A percentile compares a stretch with the other conserved stretches of the same genome.
Evolutionary conservation across 2,888 invertebrate species (phyloP).

Genomic region (Morpho achilles): DNA sequence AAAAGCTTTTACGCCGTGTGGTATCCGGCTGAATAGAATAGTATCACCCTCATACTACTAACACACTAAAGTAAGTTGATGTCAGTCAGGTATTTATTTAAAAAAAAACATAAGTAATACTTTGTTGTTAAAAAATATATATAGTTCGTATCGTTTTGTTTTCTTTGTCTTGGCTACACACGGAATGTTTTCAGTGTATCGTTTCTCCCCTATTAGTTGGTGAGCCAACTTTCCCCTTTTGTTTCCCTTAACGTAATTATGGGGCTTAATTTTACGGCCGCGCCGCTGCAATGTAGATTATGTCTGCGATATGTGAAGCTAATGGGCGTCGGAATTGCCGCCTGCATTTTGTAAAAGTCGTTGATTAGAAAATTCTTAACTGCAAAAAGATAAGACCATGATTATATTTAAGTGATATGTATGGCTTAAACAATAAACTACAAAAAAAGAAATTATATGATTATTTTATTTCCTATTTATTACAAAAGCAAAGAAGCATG

Average conservation of each 20-base stretch:
- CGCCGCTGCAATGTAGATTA: slow-evolving; percentile 30
- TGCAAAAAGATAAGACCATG: no score
- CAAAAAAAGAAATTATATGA: no score
- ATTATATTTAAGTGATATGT: no score
- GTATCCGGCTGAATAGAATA: no score
- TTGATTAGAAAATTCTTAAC: slow-evolving; percentile 11
- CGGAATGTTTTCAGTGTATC: slow-evolving; percentile 11
- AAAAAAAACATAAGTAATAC: no score
- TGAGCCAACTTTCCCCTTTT: slow-evolving; percentile 22
- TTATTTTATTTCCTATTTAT: no score
- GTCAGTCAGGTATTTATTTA: no score
- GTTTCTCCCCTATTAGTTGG: slow-evolving; percentile 21
- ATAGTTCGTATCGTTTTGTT: neutral
- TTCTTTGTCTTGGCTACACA: slow-evolving; percentile 7
- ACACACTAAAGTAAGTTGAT: no score
- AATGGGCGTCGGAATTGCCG: slow-evolving; percentile 25
- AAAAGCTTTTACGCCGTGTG: no score
- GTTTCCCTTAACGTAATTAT: slow-evolving; percentile 29
- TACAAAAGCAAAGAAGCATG: no score
- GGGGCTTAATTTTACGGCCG: slow-evolving; percentile 29
- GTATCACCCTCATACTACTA: no score
- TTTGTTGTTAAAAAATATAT: slow-evolving; percentile 2
- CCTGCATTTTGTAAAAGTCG: slow-evolving; percentile 33
- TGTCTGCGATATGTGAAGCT: slow-evolving; percentile 16
- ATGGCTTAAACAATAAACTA: no score